Evolutionary conservation across 2,888 invertebrate species (phyloP).

Genomic region (Buathra laborator): DNA sequence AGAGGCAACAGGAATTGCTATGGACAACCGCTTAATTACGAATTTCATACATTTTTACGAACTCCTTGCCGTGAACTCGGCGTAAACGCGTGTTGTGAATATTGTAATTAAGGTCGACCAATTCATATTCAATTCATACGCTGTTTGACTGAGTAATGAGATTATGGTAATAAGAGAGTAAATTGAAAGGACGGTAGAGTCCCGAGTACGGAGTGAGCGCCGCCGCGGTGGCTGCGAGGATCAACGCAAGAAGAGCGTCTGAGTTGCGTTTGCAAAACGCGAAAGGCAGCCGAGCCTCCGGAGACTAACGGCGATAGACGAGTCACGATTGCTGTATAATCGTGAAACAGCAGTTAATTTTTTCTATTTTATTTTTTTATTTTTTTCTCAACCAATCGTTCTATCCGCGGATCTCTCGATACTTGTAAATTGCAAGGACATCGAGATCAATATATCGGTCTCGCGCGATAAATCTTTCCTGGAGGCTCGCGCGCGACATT

Average conservation of each 20-base stretch:
- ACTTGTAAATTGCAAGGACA: slow-evolving; percentile 24
- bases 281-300: slow-evolving; percentile 63
- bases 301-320: slow-evolving; percentile 59
- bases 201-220: neutral
- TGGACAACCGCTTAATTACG: slow-evolving; percentile 20
- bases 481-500: slow-evolving; percentile 48
- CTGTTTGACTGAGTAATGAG: slow-evolving; percentile 60
- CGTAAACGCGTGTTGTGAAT: slow-evolving; percentile 60
- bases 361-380: slow-evolving; percentile 13
- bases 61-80: slow-evolving; percentile 24
- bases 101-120: slow-evolving; percentile 67
- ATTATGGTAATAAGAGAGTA: slow-evolving; percentile 62
- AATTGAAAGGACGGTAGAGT: slow-evolving; percentile 35
- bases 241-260: slow-evolving; percentile 36
- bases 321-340: slow-evolving; percentile 32
- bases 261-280: slow-evolving; percentile 8
- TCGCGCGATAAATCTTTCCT: slow-evolving; percentile 31
- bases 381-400: neutral
- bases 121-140: slow-evolving; percentile 65
- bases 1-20: neutral
- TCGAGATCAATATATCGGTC: slow-evolving; percentile 35
- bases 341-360: slow-evolving; percentile 9
- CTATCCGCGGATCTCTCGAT: slow-evolving; percentile 16
- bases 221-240: slow-evolving; percentile 16
- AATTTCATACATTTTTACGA: slow-evolving; percentile 11